These are phyloP conservation scores for Nettapus auritus DNA, from an alignment of 2,113 vertebrate species.

Conservation along the genomic window DNA sequence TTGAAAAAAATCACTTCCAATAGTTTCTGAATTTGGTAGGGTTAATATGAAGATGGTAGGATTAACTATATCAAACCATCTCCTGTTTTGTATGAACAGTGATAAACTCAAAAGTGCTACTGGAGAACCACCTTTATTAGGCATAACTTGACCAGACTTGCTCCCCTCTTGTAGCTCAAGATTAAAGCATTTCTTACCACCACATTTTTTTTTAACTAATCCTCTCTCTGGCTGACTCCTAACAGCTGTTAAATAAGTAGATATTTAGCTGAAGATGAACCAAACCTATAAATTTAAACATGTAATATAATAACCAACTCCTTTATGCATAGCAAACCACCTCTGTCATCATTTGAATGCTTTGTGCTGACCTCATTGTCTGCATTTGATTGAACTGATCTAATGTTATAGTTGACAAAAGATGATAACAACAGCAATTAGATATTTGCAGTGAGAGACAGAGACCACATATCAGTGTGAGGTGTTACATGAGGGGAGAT, in stretches of 20 bases:
- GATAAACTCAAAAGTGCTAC: slow-evolving; percentile 27
- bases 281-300: slow-evolving; percentile 71
- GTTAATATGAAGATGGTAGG: slow-evolving; percentile 6
- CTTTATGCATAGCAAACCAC: slow-evolving; percentile 30
- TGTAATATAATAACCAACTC: slow-evolving; percentile 62
- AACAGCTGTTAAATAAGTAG: slow-evolving; percentile 80
- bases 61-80: slow-evolving; percentile 22
- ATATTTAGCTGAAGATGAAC: slow-evolving; percentile 75
- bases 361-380: slow-evolving; percentile 60
- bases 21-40: neutral
- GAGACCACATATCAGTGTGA: neutral
- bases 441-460: neutral
- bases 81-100: slow-evolving; percentile 43
- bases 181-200: slow-evolving; percentile 77
- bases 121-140: slow-evolving; percentile 62
- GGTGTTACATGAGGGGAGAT: fast-evolving
- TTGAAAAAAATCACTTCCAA: neutral
- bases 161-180: slow-evolving; percentile 69
- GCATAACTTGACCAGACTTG: slow-evolving; percentile 73
- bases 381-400: slow-evolving; percentile 40
- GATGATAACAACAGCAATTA: neutral
- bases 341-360: slow-evolving; percentile 42
- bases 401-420: slow-evolving; percentile 28
- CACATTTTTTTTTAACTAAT: slow-evolving; percentile 49
- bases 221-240: slow-evolving; percentile 74